Evolutionary conservation across 1,140 invertebrate genomes (phyloP).

Genomic region (Orchestia grillus): DNA sequence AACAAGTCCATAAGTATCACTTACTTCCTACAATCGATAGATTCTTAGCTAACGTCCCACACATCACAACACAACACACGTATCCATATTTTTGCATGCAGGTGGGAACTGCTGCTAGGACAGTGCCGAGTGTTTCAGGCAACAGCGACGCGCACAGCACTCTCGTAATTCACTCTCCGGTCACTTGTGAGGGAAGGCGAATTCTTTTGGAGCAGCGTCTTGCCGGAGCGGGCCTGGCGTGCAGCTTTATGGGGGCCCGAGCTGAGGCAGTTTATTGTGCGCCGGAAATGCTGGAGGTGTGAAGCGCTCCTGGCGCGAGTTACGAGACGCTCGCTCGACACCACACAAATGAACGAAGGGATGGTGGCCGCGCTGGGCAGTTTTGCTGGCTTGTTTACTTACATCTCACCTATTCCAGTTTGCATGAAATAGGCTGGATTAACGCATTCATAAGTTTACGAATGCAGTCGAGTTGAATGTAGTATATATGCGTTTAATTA

Average conservation of each 20-base stretch:
- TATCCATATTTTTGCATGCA: not conserved
- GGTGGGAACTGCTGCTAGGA: not conserved
- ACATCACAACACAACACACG: not conserved
- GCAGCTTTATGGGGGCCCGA: not conserved
- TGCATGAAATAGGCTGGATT: no score
- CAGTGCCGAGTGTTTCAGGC: not conserved
- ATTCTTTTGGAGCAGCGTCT: not conserved
- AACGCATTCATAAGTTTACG: no score
- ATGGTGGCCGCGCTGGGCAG: not conserved
- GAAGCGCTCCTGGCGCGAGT: not conserved
- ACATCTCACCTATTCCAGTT: no score
- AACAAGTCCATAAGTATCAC: not conserved
- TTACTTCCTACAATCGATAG: not conserved
- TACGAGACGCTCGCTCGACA: not conserved
- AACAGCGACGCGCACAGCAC: not conserved
- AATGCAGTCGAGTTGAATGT: no score
- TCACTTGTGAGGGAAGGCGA: not conserved
- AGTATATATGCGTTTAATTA: no score
- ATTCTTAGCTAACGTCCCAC: not conserved
- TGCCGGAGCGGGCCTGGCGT: not conserved
- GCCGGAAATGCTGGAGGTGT: conserved; percentile 29
- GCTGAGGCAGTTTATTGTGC: not conserved
- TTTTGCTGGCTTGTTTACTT: not conserved
- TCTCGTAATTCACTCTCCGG: not conserved
- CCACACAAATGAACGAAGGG: not conserved